Evolutionary conservation across 2,113 vertebrate species (phyloP).

Genomic region (Orycteropus afer): DNA sequence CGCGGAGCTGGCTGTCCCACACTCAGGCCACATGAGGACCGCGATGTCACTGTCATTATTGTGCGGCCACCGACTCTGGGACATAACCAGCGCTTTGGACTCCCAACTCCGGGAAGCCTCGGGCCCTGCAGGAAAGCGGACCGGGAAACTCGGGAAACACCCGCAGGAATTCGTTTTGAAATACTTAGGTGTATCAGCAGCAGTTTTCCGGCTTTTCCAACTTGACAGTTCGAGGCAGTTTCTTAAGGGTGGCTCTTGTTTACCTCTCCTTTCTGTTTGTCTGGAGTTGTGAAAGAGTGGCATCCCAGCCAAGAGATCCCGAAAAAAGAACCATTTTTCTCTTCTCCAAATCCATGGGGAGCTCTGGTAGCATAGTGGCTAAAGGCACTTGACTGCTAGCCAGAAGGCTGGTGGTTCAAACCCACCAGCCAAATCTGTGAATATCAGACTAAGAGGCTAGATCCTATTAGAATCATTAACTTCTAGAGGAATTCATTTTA

Average conservation of each 20-base stretch:
- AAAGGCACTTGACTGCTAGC: too few relatives aligned
- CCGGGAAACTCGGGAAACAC: background rate
- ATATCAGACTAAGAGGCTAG: background rate
- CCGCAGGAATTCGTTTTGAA: background rate
- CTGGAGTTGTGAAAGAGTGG: background rate
- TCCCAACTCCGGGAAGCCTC: background rate
- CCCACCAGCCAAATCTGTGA: too few relatives aligned
- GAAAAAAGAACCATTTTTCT: slow-evolving; percentile 53
- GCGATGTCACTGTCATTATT: slow-evolving; percentile 55
- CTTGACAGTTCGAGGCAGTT: background rate
- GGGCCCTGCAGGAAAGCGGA: background rate
- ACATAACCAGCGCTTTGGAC: background rate
- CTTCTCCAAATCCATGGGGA: too few relatives aligned
- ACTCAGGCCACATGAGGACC: background rate
- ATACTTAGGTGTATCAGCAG: background rate
- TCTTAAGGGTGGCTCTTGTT: slow-evolving; percentile 46
- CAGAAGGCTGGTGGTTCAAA: too few relatives aligned
- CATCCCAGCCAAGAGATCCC: slow-evolving; percentile 9
- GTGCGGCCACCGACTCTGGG: slow-evolving; percentile 20
- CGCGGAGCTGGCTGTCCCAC: background rate
- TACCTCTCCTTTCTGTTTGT: slow-evolving; percentile 26
- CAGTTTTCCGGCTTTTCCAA: background rate
- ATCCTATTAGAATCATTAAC: background rate
- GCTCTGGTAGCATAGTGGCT: too few relatives aligned
- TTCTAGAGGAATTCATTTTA: background rate